A percentile compares a stretch with the other conserved stretches of the same genome.
Evolutionary conservation across 2,113 vertebrate species (phyloP).

Genomic region (Cephalopholis sonnerati): DNA sequence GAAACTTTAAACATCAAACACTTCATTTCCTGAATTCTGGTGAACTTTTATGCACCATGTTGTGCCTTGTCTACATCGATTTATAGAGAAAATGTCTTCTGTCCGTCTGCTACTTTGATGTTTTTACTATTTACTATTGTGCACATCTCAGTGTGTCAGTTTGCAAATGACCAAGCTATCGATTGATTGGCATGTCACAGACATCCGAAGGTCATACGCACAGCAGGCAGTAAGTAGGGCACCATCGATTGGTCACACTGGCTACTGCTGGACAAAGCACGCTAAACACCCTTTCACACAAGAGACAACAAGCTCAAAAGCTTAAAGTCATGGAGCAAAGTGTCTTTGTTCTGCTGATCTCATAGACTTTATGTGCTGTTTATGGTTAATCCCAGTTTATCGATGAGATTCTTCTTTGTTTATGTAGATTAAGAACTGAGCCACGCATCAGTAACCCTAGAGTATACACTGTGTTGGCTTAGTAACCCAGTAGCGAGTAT

Average conservation of each 20-base stretch:
- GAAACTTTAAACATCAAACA: too few relatives aligned
- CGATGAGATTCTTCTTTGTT: neutral
- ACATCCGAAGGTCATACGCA: slow-evolving; percentile 73
- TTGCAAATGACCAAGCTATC: slow-evolving; percentile 45
- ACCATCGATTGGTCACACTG: slow-evolving; percentile 61
- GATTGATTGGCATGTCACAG: slow-evolving; percentile 64
- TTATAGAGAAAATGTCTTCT: too few relatives aligned
- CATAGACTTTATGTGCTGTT: neutral
- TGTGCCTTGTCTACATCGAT: too few relatives aligned
- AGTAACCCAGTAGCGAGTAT: slow-evolving; percentile 4
- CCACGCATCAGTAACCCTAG: slow-evolving; percentile 14
- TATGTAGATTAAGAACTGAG: slow-evolving; percentile 19
- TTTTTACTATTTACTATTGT: neutral
- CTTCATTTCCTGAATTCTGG: too few relatives aligned
- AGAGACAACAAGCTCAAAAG: slow-evolving; percentile 9
- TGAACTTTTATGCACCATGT: too few relatives aligned
- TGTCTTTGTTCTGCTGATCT: neutral
- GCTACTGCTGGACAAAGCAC: slow-evolving; percentile 34
- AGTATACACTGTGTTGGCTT: neutral
- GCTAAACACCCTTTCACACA: slow-evolving; percentile 17
- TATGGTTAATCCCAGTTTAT: slow-evolving; percentile 8
- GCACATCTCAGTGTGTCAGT: slow-evolving; percentile 31
- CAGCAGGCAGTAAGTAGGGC: slow-evolving; percentile 71
- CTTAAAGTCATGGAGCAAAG: neutral
- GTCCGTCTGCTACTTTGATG: too few relatives aligned